A percentile compares a stretch with the other conserved stretches of the same genome.
Conservation (phyloP, 2,888 invertebrate species). For the Pyralis farinalis region DNA sequence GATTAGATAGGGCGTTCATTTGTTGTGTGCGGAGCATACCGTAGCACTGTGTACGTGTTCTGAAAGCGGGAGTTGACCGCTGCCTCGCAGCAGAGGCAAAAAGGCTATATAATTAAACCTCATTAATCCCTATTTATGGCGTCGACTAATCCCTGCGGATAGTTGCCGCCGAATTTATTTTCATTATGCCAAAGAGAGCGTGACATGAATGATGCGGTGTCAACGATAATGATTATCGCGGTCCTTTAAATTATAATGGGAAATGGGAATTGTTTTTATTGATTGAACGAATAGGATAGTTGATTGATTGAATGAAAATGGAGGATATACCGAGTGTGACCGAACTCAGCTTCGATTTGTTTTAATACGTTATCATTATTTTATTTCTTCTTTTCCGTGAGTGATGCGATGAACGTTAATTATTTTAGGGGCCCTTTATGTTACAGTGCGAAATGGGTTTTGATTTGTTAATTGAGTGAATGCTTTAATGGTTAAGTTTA, state of each 20-base stretch:
- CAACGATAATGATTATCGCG: slow-evolving; percentile 14
- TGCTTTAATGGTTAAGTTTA: too few relatives aligned
- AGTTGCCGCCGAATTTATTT: slow-evolving; percentile 35
- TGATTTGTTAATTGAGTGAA: too few relatives aligned
- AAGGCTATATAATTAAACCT: slow-evolving; percentile 59
- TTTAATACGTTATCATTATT: too few relatives aligned
- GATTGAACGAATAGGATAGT: too few relatives aligned
- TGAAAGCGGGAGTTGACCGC: slow-evolving; percentile 33
- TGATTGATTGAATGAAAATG: too few relatives aligned
- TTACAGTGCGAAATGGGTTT: too few relatives aligned
- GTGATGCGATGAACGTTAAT: too few relatives aligned
- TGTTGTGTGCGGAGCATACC: slow-evolving; percentile 18
- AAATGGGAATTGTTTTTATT: slow-evolving; percentile 5
- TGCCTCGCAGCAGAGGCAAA: slow-evolving; percentile 30
- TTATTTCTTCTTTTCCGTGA: too few relatives aligned
- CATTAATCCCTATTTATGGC: slow-evolving; percentile 63
- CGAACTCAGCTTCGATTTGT: too few relatives aligned
- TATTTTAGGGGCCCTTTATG: too few relatives aligned
- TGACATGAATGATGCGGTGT: slow-evolving; percentile 29
- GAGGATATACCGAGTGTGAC: too few relatives aligned
- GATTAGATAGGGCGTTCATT: slow-evolving; percentile 26
- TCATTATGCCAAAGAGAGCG: slow-evolving; percentile 28
- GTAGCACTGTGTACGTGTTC: slow-evolving; percentile 44
- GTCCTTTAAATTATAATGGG: slow-evolving; percentile 12
- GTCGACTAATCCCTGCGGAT: slow-evolving; percentile 42